phyloP scores from a whole-genome alignment of 2,113 vertebrate species.

The Arenaria interpres region DNA sequence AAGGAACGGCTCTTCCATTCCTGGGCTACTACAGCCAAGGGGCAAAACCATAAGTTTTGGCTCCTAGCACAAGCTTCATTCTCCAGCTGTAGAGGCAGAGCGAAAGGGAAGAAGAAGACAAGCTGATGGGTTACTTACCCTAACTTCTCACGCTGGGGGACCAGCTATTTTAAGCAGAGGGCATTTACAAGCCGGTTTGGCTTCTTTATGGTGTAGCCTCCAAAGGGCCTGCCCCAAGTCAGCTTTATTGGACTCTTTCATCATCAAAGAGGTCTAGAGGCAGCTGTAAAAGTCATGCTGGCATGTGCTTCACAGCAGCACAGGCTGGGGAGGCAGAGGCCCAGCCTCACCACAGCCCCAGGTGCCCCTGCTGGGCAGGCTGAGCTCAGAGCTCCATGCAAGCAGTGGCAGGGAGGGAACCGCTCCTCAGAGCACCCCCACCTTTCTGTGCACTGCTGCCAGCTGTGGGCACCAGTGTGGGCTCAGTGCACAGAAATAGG shows the following conservation, averaged over 20 bases:
- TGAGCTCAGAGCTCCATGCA: background rate
- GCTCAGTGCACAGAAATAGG: background rate
- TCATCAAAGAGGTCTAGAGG: background rate
- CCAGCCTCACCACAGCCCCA: background rate
- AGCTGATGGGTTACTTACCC: too few relatives aligned
- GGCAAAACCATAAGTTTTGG: too few relatives aligned
- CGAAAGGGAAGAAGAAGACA: too few relatives aligned
- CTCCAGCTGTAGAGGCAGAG: too few relatives aligned
- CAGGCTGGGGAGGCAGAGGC: background rate
- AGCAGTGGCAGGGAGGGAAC: background rate
- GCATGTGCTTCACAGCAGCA: background rate
- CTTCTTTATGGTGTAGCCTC: background rate
- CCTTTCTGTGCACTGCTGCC: background rate
- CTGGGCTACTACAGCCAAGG: too few relatives aligned
- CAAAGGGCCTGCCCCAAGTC: background rate
- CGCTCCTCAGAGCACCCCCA: background rate
- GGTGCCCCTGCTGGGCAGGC: background rate
- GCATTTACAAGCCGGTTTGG: too few relatives aligned
- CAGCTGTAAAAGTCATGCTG: background rate
- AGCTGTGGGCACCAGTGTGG: background rate
- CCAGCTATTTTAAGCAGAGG: too few relatives aligned
- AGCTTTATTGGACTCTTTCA: background rate
- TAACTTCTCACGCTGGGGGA: too few relatives aligned
- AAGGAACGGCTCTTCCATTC: too few relatives aligned
- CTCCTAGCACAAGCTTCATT: too few relatives aligned